These are phyloP conservation scores for Cacatua alba DNA, from an alignment of 2,113 vertebrate genomes.

Conservation along the genomic window DNA sequence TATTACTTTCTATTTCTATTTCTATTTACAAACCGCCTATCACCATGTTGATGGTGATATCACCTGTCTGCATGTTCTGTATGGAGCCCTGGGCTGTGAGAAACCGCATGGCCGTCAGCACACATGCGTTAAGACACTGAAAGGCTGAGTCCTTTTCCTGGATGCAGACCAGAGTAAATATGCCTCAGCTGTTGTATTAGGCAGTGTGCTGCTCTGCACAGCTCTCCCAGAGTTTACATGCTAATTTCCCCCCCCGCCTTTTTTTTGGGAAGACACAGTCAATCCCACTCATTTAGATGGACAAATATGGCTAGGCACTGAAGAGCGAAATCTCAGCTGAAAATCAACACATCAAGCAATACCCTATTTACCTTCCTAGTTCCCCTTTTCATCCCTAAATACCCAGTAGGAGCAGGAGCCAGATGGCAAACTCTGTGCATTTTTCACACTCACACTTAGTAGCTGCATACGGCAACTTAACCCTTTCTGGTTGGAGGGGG, in stretches of 20 bases:
- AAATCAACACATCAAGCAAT: conserved; percentile 40
- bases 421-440: conserved; percentile 24
- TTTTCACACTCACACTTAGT: neutral
- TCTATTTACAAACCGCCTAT: neutral
- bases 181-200: conserved; percentile 22
- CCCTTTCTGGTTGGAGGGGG: neutral
- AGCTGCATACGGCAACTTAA: neutral
- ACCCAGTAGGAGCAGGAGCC: conserved; percentile 29
- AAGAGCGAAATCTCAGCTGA: neutral
- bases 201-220: neutral
- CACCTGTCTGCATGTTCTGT: neutral
- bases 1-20: neutral
- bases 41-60: neutral
- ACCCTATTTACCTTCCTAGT: conserved; percentile 35
- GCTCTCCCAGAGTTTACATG: neutral
- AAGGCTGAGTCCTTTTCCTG: neutral
- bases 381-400: conserved; percentile 25
- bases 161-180: conserved; percentile 17
- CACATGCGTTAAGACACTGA: fast-evolving
- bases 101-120: neutral
- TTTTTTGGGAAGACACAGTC: neutral
- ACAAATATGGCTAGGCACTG: conserved; percentile 17
- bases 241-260: neutral
- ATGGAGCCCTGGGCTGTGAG: fast-evolving
- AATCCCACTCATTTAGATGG: conserved; percentile 48